Percentiles rank a stretch among this genome's conserved stretches.
Evolutionary conservation across 2,797 vertebrate genomes (phyloP).

Genomic region (Ceyx erithaca): DNA sequence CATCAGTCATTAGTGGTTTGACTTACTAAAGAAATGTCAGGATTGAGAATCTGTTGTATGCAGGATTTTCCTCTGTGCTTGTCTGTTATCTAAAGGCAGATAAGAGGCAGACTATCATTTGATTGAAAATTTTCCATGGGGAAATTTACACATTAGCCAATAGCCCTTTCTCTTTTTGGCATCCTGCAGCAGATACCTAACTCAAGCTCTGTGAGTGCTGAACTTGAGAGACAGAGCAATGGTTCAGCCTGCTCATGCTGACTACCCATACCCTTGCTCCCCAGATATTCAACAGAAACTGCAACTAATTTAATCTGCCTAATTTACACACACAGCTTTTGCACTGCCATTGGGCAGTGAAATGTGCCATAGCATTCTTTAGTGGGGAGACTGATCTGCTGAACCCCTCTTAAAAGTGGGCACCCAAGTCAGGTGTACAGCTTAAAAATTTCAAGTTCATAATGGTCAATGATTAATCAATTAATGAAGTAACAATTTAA

Average conservation of each 20-base stretch:
- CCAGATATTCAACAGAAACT: background rate
- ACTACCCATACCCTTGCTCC: background rate
- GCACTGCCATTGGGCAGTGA: background rate
- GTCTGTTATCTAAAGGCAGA: background rate
- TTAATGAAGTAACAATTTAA: background rate
- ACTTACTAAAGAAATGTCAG: background rate
- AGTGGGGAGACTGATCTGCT: rapidly evolving
- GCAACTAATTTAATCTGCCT: background rate
- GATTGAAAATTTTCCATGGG: background rate
- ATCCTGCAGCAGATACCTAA: background rate
- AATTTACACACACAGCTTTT: background rate
- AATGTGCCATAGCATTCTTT: background rate
- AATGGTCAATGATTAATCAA: background rate
- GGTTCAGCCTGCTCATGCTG: background rate
- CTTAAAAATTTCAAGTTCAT: background rate
- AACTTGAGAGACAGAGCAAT: background rate
- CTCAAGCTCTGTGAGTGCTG: background rate
- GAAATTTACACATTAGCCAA: background rate
- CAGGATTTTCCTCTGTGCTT: background rate
- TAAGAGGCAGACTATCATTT: background rate
- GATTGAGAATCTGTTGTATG: background rate
- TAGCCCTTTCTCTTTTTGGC: background rate
- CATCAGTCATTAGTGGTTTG: background rate
- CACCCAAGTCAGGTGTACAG: background rate
- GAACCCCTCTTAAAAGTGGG: background rate